Evolutionary conservation across 2,888 invertebrate species (phyloP).

Genomic region (Morpho achilles): DNA sequence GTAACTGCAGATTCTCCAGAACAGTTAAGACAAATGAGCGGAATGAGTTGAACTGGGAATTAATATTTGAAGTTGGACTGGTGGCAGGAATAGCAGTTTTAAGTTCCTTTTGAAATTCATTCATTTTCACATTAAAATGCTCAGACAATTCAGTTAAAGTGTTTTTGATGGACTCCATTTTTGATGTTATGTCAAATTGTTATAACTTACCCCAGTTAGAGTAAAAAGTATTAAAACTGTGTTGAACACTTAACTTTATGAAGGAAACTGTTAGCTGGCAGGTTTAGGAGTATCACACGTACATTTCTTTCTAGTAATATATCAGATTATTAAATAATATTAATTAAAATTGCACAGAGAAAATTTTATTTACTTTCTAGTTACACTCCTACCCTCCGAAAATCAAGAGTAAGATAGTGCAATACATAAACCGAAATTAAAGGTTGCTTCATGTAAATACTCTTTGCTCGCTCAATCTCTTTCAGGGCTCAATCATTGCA

Average conservation of each 20-base stretch:
- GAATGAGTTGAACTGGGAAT: constrained; percentile 3
- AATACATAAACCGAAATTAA: too few relatives aligned
- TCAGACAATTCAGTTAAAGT: too few relatives aligned
- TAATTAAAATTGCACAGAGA: neutral
- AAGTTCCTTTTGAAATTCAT: constrained; percentile 9
- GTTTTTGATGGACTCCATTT: neutral
- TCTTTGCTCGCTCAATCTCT: too few relatives aligned
- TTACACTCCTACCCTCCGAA: neutral
- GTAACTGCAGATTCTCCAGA: too few relatives aligned
- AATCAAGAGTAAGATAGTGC: too few relatives aligned
- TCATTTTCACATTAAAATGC: constrained; percentile 11
- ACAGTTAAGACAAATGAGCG: neutral
- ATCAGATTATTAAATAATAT: too few relatives aligned
- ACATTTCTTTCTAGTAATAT: neutral
- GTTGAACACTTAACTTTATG: too few relatives aligned
- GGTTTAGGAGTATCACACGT: neutral
- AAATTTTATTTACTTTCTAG: neutral
- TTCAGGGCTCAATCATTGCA: too few relatives aligned
- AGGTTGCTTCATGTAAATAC: too few relatives aligned
- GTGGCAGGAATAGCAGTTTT: neutral
- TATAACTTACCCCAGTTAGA: neutral
- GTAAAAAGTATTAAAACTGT: neutral
- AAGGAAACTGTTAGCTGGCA: neutral
- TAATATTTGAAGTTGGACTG: constrained; percentile 8
- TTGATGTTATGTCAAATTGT: neutral